Conservation (phyloP, 2,113 vertebrate species). For the Columba livia region DNA sequence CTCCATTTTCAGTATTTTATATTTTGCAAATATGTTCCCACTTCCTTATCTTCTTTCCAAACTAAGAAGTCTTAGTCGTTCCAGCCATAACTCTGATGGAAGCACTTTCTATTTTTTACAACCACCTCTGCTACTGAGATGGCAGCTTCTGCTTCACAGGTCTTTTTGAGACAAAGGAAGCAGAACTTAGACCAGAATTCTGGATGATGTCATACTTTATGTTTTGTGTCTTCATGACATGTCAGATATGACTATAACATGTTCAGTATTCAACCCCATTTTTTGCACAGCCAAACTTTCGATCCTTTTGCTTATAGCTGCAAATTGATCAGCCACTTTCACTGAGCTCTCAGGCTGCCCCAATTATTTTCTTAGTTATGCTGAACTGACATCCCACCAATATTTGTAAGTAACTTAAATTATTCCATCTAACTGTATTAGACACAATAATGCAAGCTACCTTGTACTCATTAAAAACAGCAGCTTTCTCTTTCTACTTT, state of each 20-base stretch:
- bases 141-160: not conserved
- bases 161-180: not conserved
- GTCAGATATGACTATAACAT: not conserved
- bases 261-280: not conserved
- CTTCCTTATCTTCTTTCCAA: not conserved
- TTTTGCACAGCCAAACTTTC: not conserved
- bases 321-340: not conserved
- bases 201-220: not conserved
- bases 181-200: not conserved
- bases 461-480: not conserved
- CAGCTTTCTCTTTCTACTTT: not conserved
- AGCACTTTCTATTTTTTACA: slow-evolving; percentile 24
- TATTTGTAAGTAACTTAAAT: not conserved
- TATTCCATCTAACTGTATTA: not conserved
- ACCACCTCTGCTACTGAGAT: not conserved
- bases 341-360: not conserved
- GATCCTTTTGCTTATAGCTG: not conserved
- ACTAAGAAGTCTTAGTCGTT: slow-evolving; percentile 1
- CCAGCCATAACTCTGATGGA: not conserved
- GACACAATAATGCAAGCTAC: not conserved
- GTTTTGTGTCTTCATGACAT: not conserved
- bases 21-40: not conserved
- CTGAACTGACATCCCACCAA: not conserved
- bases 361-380: not conserved
- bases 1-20: not conserved